A percentile compares a stretch with the other conserved stretches of the same genome.
phyloP scores from a whole-genome alignment of 2,113 vertebrate species.

The Neogale vison region DNA sequence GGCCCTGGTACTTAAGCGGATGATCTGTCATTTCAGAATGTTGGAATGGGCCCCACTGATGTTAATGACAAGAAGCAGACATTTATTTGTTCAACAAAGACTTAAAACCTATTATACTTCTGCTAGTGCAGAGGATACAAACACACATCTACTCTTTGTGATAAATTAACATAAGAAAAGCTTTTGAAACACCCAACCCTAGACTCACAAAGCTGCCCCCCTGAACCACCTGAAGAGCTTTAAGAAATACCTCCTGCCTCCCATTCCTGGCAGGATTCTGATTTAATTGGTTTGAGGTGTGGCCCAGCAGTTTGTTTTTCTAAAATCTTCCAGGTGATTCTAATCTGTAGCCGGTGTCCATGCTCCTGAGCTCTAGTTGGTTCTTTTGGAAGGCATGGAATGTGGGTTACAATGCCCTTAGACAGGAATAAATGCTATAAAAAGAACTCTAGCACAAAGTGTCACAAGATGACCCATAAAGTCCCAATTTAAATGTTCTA shows the following conservation, averaged over 20 bases:
- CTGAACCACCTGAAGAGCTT: background rate
- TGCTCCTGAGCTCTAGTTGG: background rate
- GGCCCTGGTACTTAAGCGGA: background rate
- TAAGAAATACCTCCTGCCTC: fast-evolving
- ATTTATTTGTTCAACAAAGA: background rate
- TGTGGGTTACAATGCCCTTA: too few relatives aligned
- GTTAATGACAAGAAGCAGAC: background rate
- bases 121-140: background rate
- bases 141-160: background rate
- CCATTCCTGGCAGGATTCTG: fast-evolving
- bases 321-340: background rate
- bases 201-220: background rate
- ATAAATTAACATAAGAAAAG: background rate
- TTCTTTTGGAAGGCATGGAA: background rate
- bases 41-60: background rate
- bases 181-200: background rate
- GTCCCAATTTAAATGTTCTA: background rate
- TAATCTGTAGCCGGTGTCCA: fast-evolving
- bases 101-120: background rate
- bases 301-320: background rate
- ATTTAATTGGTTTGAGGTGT: background rate
- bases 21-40: background rate
- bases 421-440: background rate
- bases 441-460: background rate
- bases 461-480: background rate